Conservation (phyloP, 1,140 invertebrate species). For the Pissodes strobi region DNA sequence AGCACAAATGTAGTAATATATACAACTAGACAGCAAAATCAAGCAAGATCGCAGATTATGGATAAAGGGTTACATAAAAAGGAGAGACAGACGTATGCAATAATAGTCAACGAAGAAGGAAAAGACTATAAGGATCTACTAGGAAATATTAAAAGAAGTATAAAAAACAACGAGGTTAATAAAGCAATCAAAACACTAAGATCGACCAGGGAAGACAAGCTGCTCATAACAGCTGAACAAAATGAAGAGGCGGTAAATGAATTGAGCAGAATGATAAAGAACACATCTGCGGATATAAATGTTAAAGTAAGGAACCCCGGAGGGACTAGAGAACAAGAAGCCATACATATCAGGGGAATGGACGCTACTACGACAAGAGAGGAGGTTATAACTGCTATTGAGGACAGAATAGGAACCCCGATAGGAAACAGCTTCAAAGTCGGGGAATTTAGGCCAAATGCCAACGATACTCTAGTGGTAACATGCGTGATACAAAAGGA, state of each 20-base stretch:
- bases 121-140: background rate
- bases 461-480: too few relatives aligned
- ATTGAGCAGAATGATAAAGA: background rate
- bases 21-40: too few relatives aligned
- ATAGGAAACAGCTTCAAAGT: too few relatives aligned
- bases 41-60: too few relatives aligned
- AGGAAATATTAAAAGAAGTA: background rate
- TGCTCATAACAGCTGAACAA: background rate
- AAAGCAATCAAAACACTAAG: constrained; percentile 5
- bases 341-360: constrained; percentile 13
- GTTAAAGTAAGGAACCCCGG: background rate
- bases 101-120: background rate
- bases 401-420: too few relatives aligned
- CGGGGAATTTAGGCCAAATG: too few relatives aligned
- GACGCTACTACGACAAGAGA: constrained; percentile 7
- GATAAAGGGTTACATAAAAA: too few relatives aligned
- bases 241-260: background rate
- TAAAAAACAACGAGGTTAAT: background rate
- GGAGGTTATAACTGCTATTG: background rate
- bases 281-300: background rate
- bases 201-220: background rate
- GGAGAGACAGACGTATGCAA: constrained; percentile 3
- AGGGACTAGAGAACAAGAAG: background rate
- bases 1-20: too few relatives aligned
- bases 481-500: too few relatives aligned